phyloP scores from a whole-genome alignment of 2,113 vertebrate genomes.

The Odocoileus hemionus region DNA sequence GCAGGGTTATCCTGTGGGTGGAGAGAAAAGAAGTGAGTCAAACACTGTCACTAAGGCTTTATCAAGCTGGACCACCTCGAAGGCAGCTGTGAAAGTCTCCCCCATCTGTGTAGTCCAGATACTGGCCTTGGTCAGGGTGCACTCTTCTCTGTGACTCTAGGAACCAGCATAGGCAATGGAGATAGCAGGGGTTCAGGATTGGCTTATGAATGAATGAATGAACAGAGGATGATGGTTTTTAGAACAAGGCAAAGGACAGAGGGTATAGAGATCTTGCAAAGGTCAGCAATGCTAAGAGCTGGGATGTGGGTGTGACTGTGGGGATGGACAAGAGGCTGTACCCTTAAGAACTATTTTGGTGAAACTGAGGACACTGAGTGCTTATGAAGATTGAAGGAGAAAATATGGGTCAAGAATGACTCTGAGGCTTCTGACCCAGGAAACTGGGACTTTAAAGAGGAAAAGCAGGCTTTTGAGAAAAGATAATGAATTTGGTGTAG shows the following conservation, averaged over 20 bases:
- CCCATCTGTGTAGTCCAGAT: background rate
- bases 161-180: background rate
- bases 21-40: background rate
- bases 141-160: background rate
- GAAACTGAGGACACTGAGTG: background rate
- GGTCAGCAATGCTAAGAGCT: background rate
- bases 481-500: background rate
- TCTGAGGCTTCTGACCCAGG: background rate
- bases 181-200: background rate
- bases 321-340: background rate
- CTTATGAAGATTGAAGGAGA: background rate
- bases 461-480: background rate
- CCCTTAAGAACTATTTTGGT: background rate
- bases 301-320: background rate
- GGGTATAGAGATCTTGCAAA: background rate
- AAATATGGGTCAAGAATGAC: background rate
- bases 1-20: background rate
- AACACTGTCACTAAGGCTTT: background rate
- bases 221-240: background rate
- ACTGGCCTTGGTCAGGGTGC: fast-evolving
- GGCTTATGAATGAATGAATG: background rate
- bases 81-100: background rate
- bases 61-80: background rate
- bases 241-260: background rate
- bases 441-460: background rate